phyloP scores from a whole-genome alignment of 1,140 invertebrate genomes.

The Drosophila mauritiana region DNA sequence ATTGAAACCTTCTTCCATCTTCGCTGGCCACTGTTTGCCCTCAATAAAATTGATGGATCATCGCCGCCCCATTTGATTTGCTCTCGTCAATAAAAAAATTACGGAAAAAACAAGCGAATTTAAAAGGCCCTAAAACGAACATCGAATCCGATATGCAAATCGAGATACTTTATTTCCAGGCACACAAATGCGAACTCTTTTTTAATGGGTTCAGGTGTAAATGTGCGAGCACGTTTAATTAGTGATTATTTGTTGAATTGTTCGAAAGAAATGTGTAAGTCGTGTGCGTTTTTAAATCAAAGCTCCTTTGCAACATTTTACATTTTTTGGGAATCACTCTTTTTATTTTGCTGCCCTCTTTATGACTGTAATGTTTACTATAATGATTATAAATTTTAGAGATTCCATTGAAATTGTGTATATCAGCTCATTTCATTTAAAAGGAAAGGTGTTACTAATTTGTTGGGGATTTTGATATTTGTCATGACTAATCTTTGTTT shows the following conservation, averaged over 20 bases:
- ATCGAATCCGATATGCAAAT: constrained; percentile 52
- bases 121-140: constrained; percentile 28
- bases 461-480: background rate
- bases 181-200: constrained; percentile 24
- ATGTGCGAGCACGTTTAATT: constrained; percentile 22
- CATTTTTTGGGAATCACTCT: constrained; percentile 20
- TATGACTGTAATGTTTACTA: background rate
- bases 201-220: constrained; percentile 60
- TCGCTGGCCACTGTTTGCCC: constrained; percentile 51
- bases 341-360: background rate
- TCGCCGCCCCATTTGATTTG: constrained; percentile 32
- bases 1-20: constrained; percentile 16
- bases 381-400: background rate
- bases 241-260: constrained; percentile 36
- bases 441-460: background rate
- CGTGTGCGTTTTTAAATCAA: constrained; percentile 4
- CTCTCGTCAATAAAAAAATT: constrained; percentile 16
- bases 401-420: background rate
- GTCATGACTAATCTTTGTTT: constrained; percentile 9
- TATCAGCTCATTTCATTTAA: background rate
- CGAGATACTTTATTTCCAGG: constrained; percentile 20
- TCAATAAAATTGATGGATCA: constrained; percentile 70
- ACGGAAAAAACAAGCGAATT: constrained; percentile 23
- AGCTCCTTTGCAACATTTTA: background rate
- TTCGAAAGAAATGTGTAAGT: constrained; percentile 11